A percentile compares a stretch with the other conserved stretches of the same genome.
These are phyloP conservation scores for Eira barbara DNA, from an alignment of 2,113 vertebrate species.

Conservation along the genomic window DNA sequence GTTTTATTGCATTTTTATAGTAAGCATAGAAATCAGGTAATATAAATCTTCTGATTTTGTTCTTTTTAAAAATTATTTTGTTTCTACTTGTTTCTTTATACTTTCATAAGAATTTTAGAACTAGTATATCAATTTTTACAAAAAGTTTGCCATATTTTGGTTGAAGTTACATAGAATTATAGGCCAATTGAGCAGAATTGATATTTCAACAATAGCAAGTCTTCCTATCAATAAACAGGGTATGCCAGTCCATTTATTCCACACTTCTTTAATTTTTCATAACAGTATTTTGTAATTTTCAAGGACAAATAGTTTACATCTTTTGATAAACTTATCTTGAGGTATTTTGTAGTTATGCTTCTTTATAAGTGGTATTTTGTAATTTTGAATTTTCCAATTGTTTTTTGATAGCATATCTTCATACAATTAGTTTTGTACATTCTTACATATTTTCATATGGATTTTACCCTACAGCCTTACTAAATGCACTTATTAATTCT, in stretches of 20 bases:
- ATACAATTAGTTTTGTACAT: not conserved
- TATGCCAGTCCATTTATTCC: not conserved
- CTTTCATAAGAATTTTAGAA: not conserved
- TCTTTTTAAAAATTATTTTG: not conserved
- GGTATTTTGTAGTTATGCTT: not conserved
- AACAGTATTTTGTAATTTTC: not conserved
- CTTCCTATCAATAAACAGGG: not conserved
- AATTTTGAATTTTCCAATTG: constrained; percentile 13
- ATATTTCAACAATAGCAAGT: not conserved
- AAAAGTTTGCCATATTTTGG: not conserved
- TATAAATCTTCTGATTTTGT: not conserved
- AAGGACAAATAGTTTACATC: not conserved
- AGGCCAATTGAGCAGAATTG: not conserved
- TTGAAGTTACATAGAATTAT: not conserved
- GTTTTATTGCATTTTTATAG: not conserved
- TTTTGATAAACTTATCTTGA: not conserved
- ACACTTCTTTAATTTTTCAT: not conserved
- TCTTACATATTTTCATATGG: not conserved
- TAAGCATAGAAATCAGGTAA: not conserved
- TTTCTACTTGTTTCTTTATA: not conserved
- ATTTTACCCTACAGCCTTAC: not conserved
- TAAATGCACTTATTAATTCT: not conserved
- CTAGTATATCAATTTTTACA: not conserved
- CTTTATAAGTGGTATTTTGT: not conserved
- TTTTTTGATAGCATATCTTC: not conserved